Evolutionary conservation across 2,888 invertebrate species (phyloP).

Genomic region (Athrips mouffetella): DNA sequence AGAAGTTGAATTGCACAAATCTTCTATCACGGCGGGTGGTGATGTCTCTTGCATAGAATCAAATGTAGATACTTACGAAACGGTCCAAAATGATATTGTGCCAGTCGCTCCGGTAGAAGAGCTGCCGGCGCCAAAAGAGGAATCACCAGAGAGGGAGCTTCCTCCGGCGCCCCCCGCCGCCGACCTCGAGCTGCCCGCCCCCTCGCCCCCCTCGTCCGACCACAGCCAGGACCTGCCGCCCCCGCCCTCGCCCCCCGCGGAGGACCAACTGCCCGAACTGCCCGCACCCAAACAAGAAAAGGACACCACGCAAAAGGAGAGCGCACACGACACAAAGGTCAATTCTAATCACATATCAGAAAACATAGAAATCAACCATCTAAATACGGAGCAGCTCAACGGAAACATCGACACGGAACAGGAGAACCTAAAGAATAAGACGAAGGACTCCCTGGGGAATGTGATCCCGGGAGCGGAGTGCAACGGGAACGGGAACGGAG

Average conservation of each 20-base stretch:
- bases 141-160: not conserved
- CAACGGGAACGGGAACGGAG: constrained; percentile 26
- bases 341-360: constrained; percentile 32
- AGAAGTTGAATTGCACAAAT: not conserved
- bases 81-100: constrained; percentile 1
- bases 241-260: constrained; percentile 43
- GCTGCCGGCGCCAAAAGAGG: not conserved
- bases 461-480: constrained; percentile 18
- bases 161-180: not conserved
- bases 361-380: constrained; percentile 25
- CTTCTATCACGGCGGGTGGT: not conserved
- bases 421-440: constrained; percentile 40
- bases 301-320: constrained; percentile 9
- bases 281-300: not conserved
- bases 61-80: constrained; percentile 12
- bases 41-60: constrained; percentile 1
- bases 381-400: constrained; percentile 26
- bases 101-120: not conserved
- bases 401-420: constrained; percentile 32
- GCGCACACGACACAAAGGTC: constrained; percentile 23
- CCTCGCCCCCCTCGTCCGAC: constrained; percentile 24
- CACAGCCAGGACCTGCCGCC: constrained; percentile 40
- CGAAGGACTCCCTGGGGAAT: constrained; percentile 48
- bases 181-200: constrained; percentile 5
- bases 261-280: not conserved